Evolutionary conservation across 2,113 vertebrate species (phyloP).

Genomic region (Poicephalus gulielmi): DNA sequence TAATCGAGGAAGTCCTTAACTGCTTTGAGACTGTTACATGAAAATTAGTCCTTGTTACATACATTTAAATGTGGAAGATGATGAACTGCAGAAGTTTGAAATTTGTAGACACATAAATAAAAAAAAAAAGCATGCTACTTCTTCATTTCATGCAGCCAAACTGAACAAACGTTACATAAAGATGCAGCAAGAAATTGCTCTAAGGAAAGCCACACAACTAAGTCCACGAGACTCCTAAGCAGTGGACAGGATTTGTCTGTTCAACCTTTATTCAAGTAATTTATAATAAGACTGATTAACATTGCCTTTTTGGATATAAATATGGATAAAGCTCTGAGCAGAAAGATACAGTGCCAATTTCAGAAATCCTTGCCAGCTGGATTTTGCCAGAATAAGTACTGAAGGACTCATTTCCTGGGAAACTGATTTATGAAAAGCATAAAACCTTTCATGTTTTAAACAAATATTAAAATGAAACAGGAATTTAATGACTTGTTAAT

Average conservation of each 20-base stretch:
- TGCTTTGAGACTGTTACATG: background rate
- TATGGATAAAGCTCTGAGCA: background rate
- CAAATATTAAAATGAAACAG: background rate
- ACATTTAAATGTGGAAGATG: background rate
- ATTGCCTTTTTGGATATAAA: background rate
- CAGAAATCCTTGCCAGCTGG: background rate
- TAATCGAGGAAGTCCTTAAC: background rate
- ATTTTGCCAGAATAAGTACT: background rate
- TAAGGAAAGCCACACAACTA: background rate
- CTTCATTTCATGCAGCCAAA: background rate
- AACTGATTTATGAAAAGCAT: background rate
- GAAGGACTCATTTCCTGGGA: background rate
- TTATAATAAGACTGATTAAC: background rate
- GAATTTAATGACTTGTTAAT: constrained; percentile 7
- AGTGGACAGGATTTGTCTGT: background rate
- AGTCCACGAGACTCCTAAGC: background rate
- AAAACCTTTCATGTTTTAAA: background rate
- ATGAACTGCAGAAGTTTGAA: background rate
- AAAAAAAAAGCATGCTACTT: background rate
- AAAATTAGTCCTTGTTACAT: background rate
- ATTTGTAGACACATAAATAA: no score
- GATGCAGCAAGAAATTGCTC: background rate
- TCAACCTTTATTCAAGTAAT: background rate
- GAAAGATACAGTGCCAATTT: background rate
- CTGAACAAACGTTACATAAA: background rate